Evolutionary conservation across 1,140 invertebrate species (phyloP), one percentile per base, ranked within the genome.

Genomic region (Pseudobourletiella spinata): DNA sequence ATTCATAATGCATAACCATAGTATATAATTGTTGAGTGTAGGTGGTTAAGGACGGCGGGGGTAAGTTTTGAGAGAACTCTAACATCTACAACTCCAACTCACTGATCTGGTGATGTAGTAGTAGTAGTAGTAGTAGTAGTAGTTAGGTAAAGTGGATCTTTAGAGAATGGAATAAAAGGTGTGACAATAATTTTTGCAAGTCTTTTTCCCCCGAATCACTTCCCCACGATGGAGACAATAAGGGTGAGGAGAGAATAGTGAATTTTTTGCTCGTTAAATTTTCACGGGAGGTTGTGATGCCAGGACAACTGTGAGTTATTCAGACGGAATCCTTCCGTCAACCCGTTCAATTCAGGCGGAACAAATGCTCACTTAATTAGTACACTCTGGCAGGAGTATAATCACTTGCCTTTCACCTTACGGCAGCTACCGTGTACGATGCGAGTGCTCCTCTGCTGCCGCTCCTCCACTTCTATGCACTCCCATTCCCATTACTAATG

Each of bases 241-340:
- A 59, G 42, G 32, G 35, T 20, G 29, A 26, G 39, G 64, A 62
- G 43, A 32, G 28, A 51, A 28, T 42, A 61, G 26, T 56, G 39
- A 50, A 48, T 55, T 63, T 68, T 69, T 69, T 69, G 61, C 67
- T 69, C 64, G 64, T 69, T 69, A 69, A 69, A 69, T 69, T 69
- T 63, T 69, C 64, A 69, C 67, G 64, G 62, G n/a, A 57, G 61
- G 20, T 46, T 60, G 61, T 52, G 52, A 66, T 55, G 55, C 39
- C 52, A 50, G 46, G 64, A 62, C 59, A 66, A 66, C 59, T 66
- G 22, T 28, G 18, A 43, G 24, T 59, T 61, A 62, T 35, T 58
- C 48, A 52, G 44, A 55, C 43, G 35, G 26, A 46, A 56, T 28
- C 20, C 14, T 18, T 6, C 35, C 44, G 22, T 50, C 22, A 56